Base-by-base conservation (phyloP, 2,797 vertebrate genomes). In the Potorous gilbertii region DNA sequence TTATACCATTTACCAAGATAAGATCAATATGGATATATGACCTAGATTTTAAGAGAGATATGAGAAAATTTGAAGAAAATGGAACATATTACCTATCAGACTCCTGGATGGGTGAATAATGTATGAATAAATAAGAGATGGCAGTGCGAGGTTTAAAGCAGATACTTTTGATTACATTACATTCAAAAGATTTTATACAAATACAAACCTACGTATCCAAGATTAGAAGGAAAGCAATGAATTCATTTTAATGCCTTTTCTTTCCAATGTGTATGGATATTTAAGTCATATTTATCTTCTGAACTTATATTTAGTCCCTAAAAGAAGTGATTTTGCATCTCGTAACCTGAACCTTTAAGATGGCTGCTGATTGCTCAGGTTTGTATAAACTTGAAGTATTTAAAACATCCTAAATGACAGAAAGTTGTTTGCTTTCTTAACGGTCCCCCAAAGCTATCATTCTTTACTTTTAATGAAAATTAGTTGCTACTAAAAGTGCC, bases 231-330 rank as follows among this genome's bases (percentile, higher is more conserved):
- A 59, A 59, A 59, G 57, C 28, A 59, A 29, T 11, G 57, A 8
- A 95, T 62, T 96, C 28, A 6, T 94, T 74, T 96, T 95, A 40
- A 12, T 74, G 91, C 3, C 54, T 92, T 94, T 89, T 92, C 18
- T 28, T 9, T 96, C 27, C 91, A 54, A 87, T 93, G 91, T 92
- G 92, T 16, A 74, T 55, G 91, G 94, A 93, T 54, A n/a, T 54
- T 93, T 56, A 91, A 91, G 13, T 81, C 2, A 91, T 24, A 91
- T 29, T 96, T 54, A 54, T 62, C 62, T 34, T 34, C n/a, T 89
- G 10, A n/a, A 1, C 31, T 94, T 18, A 62, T 94, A 57, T 59
- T 90, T 50, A 27, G 46, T 57, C 92, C 31, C 31, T 95, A 96
- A 81, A 52, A 57, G 92, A 96, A 91, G 52, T 94, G 55, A 62